Conservation (phyloP, 2,888 invertebrate genomes). For the Cremastinae sp. region DNA sequence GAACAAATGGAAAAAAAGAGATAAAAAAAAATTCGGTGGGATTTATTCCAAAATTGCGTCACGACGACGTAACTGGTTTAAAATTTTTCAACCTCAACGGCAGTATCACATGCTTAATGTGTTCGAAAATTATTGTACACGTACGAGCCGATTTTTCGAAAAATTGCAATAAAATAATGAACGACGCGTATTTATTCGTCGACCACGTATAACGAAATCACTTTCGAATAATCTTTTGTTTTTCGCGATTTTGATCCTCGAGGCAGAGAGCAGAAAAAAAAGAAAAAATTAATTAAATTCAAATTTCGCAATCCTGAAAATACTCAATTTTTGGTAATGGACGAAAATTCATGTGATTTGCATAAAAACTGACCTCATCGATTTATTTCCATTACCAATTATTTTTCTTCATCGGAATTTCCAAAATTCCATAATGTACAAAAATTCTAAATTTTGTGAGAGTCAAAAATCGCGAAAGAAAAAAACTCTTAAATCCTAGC, state of each 20-base stretch:
- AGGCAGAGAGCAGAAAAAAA: too few species aligned
- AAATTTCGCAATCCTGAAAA: too few species aligned
- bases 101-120: slow-evolving; percentile 53
- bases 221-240: too few species aligned
- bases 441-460: not conserved
- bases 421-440: not conserved
- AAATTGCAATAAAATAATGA: not conserved
- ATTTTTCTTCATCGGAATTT: not conserved
- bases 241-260: too few species aligned
- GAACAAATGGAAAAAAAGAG: slow-evolving; percentile 17
- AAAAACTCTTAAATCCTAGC: not conserved
- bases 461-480: not conserved
- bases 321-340: too few species aligned
- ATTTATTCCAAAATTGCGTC: slow-evolving; percentile 46
- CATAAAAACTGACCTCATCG: too few species aligned
- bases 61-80: slow-evolving; percentile 36
- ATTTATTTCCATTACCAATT: not conserved
- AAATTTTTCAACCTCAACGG: slow-evolving; percentile 41
- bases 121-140: slow-evolving; percentile 23
- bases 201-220: not conserved
- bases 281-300: too few species aligned
- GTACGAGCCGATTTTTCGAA: not conserved
- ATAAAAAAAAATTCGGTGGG: slow-evolving; percentile 10
- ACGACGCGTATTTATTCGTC: not conserved
- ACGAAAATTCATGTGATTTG: too few species aligned